A percentile compares a stretch with the other conserved stretches of the same genome.
phyloP scores from a whole-genome alignment of 2,888 invertebrate genomes.

The Ptilodon capucinus region DNA sequence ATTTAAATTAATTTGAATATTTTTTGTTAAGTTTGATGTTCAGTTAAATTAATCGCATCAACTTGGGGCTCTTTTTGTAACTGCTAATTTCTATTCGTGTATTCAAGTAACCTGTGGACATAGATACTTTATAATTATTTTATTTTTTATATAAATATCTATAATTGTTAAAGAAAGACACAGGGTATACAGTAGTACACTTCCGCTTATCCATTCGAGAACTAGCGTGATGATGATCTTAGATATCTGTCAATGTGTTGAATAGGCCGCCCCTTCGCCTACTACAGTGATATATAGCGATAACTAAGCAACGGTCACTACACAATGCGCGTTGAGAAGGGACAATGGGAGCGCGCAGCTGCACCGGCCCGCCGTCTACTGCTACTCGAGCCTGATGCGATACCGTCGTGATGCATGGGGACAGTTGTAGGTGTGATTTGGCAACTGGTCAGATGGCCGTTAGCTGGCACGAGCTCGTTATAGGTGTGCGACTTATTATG shows the following conservation, averaged over 20 bases:
- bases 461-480: not conserved
- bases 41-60: not conserved
- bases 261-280: not conserved
- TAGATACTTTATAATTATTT: no score
- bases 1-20: not conserved
- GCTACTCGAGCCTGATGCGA: conserved; percentile 6
- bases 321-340: conserved; percentile 29
- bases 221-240: no score
- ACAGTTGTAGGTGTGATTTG: not conserved
- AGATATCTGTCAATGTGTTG: not conserved
- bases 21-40: not conserved
- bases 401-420: conserved; percentile 7
- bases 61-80: not conserved
- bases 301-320: conserved; percentile 33
- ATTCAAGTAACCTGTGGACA: not conserved
- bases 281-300: not conserved
- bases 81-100: not conserved
- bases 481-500: no score
- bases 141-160: no score
- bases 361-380: conserved; percentile 9
- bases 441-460: not conserved
- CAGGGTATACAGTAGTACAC: no score
- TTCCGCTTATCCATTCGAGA: no score
- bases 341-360: conserved; percentile 31
- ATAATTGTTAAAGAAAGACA: no score